Conservation (phyloP, 2,797 vertebrate species). For the Parotocinclus haroldoi region DNA sequence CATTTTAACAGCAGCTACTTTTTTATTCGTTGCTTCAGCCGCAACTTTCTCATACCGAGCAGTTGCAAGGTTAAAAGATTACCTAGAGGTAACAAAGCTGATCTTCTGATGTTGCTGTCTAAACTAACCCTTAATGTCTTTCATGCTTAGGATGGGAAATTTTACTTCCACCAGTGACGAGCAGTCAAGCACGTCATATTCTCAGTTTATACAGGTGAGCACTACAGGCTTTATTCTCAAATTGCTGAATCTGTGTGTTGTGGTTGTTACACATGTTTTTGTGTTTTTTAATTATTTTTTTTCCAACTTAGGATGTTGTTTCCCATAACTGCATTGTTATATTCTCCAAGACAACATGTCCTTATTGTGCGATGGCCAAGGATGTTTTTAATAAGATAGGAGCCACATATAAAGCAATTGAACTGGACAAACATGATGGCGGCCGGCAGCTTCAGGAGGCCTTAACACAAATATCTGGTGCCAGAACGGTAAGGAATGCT, state of each 20-base stretch:
- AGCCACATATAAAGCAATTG: conserved; percentile 81
- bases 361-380: conserved; percentile 92
- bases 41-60: conserved; percentile 24
- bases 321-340: conserved; percentile 92
- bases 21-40: conserved; percentile 12
- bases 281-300: neutral
- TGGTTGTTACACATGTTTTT: too few species aligned
- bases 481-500: conserved; percentile 80
- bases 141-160: conserved; percentile 72
- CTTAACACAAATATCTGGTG: conserved; percentile 84
- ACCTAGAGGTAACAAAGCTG: too few species aligned
- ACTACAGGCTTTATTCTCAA: neutral
- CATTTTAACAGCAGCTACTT: neutral
- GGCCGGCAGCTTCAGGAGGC: conserved; percentile 83
- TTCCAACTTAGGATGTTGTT: conserved; percentile 78
- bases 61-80: conserved; percentile 20
- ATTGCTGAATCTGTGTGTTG: too few species aligned
- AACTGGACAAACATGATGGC: conserved; percentile 82
- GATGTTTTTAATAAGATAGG: conserved; percentile 86
- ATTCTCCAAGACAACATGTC: conserved; percentile 93
- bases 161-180: conserved; percentile 56
- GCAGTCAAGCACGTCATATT: conserved; percentile 53
- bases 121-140: neutral
- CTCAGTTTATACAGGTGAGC: conserved; percentile 67
- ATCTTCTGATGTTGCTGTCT: too few species aligned